These are phyloP conservation scores for Ctenodactylus gundi DNA, from an alignment of 2,113 vertebrate species.

Conservation along the genomic window DNA sequence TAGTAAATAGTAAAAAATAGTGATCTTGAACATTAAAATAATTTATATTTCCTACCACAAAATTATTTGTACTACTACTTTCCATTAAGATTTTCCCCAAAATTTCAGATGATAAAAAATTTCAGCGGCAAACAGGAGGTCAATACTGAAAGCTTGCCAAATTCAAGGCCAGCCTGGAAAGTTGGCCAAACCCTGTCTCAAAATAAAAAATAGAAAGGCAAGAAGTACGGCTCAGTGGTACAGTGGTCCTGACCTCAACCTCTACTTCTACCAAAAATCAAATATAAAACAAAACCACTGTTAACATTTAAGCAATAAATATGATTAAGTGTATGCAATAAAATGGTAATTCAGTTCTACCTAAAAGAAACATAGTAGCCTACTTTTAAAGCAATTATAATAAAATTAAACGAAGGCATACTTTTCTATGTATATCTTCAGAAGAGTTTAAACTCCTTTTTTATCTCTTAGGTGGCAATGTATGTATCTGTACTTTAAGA, in stretches of 20 bases:
- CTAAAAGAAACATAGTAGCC: slow-evolving; percentile 20
- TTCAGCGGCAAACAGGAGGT: no score
- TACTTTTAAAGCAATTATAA: not conserved
- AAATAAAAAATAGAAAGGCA: not conserved
- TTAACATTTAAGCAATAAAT: not conserved
- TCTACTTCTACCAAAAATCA: not conserved
- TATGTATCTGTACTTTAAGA: not conserved
- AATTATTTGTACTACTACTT: not conserved
- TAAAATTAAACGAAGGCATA: no score
- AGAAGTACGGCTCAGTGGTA: not conserved
- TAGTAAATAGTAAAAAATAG: no score
- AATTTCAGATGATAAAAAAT: no score
- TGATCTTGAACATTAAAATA: not conserved
- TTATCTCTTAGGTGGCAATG: not conserved
- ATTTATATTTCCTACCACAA: not conserved
- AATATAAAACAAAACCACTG: not conserved
- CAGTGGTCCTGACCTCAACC: not conserved
- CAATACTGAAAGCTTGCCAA: not conserved
- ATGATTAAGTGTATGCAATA: not conserved
- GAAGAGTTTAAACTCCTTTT: not conserved
- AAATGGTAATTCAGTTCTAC: not conserved
- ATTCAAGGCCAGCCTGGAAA: not conserved
- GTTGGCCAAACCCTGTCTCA: not conserved
- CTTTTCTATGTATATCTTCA: no score
- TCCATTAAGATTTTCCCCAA: slow-evolving; percentile 7